Percentiles rank a stretch among this genome's conserved stretches.
phyloP scores from a whole-genome alignment of 2,113 vertebrate species.

The Psittacus erithacus region DNA sequence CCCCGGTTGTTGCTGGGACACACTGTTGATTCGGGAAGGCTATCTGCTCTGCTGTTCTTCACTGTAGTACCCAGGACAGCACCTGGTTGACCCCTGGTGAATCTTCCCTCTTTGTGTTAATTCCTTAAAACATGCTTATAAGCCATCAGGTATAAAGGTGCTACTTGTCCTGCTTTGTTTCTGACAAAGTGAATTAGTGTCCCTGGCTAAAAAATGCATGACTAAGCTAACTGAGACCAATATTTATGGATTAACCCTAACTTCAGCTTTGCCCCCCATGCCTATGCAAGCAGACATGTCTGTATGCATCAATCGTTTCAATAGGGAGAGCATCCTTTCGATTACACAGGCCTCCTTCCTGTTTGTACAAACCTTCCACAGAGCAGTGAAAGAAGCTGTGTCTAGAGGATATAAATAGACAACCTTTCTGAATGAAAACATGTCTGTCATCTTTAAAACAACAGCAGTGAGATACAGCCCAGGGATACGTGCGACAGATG shows the following conservation, averaged over 20 bases:
- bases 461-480: background rate
- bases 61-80: background rate
- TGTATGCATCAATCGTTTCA: background rate
- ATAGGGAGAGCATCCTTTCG: background rate
- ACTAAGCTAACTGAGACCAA: background rate
- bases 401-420: background rate
- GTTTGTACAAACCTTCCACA: background rate
- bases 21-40: too few species aligned
- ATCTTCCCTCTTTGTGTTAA: background rate
- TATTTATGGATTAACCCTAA: background rate
- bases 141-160: background rate
- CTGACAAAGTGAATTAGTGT: background rate
- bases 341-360: background rate
- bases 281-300: background rate
- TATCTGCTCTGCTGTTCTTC: background rate
- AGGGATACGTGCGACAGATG: background rate
- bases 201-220: background rate
- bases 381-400: background rate
- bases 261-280: background rate
- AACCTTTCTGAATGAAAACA: background rate
- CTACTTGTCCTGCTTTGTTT: background rate
- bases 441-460: background rate
- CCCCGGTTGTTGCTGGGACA: background rate
- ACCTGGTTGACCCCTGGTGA: background rate
- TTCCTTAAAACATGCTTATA: background rate